These are phyloP conservation scores for Uria aalge DNA, from an alignment of 2,113 vertebrate genomes.

Conservation along the genomic window DNA sequence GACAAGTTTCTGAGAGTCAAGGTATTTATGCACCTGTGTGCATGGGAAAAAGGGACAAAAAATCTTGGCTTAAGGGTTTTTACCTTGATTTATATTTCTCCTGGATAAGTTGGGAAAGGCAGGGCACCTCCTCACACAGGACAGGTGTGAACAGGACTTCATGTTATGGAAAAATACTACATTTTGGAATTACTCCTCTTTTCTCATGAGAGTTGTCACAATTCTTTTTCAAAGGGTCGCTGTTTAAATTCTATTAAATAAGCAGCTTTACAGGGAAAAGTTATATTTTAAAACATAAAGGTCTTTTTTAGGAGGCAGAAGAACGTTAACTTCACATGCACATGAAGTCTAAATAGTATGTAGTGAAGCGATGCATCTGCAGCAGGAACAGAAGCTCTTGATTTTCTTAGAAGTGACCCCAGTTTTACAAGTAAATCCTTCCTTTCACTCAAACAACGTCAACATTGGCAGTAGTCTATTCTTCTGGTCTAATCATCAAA, in stretches of 20 bases:
- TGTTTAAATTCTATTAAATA: conserved; percentile 8
- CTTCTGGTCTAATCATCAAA: background rate
- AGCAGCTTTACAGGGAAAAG: background rate
- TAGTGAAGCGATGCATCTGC: background rate
- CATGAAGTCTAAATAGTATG: background rate
- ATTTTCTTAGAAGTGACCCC: background rate
- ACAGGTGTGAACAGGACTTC: background rate
- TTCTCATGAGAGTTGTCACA: background rate
- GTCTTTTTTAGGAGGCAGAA: background rate
- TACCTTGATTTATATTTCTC: background rate
- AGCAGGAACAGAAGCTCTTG: background rate
- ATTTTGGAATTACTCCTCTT: background rate
- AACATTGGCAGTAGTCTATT: background rate
- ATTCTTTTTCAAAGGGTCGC: background rate
- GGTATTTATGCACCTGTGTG: background rate
- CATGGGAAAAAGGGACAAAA: background rate
- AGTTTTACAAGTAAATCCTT: background rate
- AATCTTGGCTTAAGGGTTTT: background rate
- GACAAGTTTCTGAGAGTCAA: background rate
- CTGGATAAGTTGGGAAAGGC: background rate
- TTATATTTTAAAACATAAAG: background rate
- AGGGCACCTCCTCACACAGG: background rate
- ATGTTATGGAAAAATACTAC: background rate
- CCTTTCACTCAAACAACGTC: background rate
- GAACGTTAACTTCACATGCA: background rate